Base-by-base conservation (phyloP, 2,113 vertebrate species). In the Pomatostomus ruficeps region DNA sequence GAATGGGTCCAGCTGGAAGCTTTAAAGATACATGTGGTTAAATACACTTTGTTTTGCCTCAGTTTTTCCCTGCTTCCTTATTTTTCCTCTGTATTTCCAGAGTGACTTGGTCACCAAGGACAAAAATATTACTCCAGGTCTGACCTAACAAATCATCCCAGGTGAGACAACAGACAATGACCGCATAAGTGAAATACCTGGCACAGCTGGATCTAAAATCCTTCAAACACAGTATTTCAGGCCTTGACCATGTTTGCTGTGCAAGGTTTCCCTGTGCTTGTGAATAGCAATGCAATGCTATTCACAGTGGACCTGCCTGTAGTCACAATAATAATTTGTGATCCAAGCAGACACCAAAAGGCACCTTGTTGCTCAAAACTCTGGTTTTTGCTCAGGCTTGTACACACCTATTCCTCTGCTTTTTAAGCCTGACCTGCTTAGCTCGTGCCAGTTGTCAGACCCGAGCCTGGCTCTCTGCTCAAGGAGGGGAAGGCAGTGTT, bases 241-340 rank as follows among this genome's bases (percentile, higher is more conserved):
- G 29, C 79, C 36, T 61, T 46, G 19, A 29, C 38, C 3, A 7
- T 0, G 0, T 66, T 73, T 63, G 6, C 70, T 57, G 29, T 26
- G 25, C 31, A 36, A 75, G 33, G 16, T 33, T 79, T 52, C 31
- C n/a, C 35, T 12, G 11, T 35, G 25, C 31, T 36, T 63, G 31
- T 2, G 3, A 67, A n/a, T 15, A 68, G 28, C 43, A 45, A 4
- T 26, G 26, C 29, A 13, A 22, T 28, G 5, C 33, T 68, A 59
- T 49, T 43, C 49, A 35, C 86, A 77, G 54, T 4, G 10, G 28
- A 15, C 42, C 3, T 16, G 12, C 6, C 29, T 45, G 9, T 6
- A 42, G 28, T 26, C 21, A 57, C n/a, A 82, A 78, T 4, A 46
- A 36, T 31, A 49, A 61, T 42, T 65, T 31, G 14, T 46, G 19